Base-by-base conservation (phyloP, 2,888 invertebrate genomes). In the Clunio marinus region DNA sequence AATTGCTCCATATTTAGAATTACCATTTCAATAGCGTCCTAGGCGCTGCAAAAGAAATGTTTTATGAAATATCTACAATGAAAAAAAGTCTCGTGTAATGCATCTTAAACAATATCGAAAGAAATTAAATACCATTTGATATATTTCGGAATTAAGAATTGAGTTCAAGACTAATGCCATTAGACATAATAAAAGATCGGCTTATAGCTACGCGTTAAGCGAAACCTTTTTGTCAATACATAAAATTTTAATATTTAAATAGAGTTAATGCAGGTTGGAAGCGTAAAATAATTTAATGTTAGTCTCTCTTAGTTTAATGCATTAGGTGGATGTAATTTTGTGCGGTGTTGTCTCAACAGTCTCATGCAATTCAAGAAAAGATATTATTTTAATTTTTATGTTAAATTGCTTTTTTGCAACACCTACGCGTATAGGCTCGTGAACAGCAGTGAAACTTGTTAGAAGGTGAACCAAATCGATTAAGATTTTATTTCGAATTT, bases 1-100 rank as follows among this genome's bases (percentile, higher is more conserved):
- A 59, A 59, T 59, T 59, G 59, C 59, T 59, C 59, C 59, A 28
- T 28, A 59, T 59, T 59, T 22, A 59, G 59, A 25, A 51, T 22
- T 51, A n/a, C 51, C 22, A 51, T 51, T 51, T 32, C 20, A 51
- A 51, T 22, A 10, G 15, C 15, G n/a, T 15, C 10, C 41, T 10
- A 41, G n/a, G 51, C 13, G 22, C 51, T 51, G 51, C 32, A 32
- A 32, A 13, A 32, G 35, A 32, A 32, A 32, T 32, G 35, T 32
- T 32, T 32, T 13, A n/a, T n/a, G n/a, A n/a, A n/a, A n/a, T n/a
- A n/a, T n/a, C n/a, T n/a, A n/a, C n/a, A n/a, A n/a, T n/a, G n/a
- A n/a, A n/a, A n/a, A n/a, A n/a, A n/a, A n/a, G n/a, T 32, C 35
- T 32, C 4, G 7, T 41, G 7, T 7, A 32, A 8, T 32, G 41